Evolutionary conservation across 2,113 vertebrate genomes (phyloP), one percentile per base, ranked within the genome.

Genomic region (Salvelinus namaycush): DNA sequence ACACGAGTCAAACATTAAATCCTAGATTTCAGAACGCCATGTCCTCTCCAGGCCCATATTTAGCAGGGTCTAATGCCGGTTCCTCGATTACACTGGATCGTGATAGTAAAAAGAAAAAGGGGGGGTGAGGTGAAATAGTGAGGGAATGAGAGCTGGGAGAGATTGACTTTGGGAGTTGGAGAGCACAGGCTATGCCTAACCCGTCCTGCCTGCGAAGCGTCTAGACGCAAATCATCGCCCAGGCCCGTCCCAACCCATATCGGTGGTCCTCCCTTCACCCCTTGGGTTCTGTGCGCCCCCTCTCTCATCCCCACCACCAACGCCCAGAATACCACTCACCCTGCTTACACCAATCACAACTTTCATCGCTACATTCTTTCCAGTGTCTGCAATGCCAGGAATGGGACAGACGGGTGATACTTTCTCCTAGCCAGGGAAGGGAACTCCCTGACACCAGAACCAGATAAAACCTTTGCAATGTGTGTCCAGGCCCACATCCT

Each of bases 351-450:
- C 78, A 79, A 84, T 86, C 80, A 76, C 67, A 78, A 78, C 79
- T 81, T 80, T 87, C 77, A 85, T 73, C 73, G 54, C 76, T 6
- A 22, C 81, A 83, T 85, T 90, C 78, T 79, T 90, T 85, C 68
- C 83, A 66, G 62, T 20, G 59, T 82, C 64, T 68, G 73, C 80
- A 65, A 79, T 76, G 76, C 74, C 83, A 80, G 24, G 76, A 84
- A 79, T 60, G 68, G 77, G 79, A 67, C 67, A 60, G 80, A 77
- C 48, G 69, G 78, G 59, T 74, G 80, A 80, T 87, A 66, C 69
- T 78, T 54, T 79, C 77, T 60, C 81, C 22, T 34, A 24, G 68
- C 48, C 70, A 54, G 31, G 49, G 62, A 44, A 68, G 74, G 70
- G 70, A 80, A 83, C 79, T 68, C 82, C 66, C 74, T 79, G 71